phyloP scores from a whole-genome alignment of 2,888 invertebrate genomes.

The Rhagonycha fulva region DNA sequence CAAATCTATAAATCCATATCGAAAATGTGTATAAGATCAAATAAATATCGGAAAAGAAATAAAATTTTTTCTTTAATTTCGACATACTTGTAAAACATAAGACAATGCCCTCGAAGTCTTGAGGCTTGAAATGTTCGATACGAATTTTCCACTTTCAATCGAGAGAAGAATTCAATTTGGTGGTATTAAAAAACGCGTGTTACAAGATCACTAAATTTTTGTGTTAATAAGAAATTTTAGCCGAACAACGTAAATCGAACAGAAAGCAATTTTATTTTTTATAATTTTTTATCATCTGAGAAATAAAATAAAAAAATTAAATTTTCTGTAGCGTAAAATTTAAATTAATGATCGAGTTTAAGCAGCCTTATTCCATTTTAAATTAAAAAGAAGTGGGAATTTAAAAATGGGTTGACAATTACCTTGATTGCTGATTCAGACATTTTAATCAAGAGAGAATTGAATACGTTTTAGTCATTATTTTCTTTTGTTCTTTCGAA shows the following conservation, averaged over 20 bases:
- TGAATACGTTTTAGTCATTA: constrained; percentile 13
- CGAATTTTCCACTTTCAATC: background rate
- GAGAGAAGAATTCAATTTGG: background rate
- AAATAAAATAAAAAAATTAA: background rate
- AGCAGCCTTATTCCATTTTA: background rate
- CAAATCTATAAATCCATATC: background rate
- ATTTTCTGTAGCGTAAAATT: background rate
- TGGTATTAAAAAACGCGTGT: background rate
- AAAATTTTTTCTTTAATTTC: background rate
- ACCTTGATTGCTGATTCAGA: constrained; percentile 23
- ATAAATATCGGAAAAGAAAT: background rate
- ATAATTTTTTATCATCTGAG: background rate
- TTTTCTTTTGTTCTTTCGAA: background rate
- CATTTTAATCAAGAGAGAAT: constrained; percentile 18
- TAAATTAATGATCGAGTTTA: background rate
- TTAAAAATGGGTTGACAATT: constrained; percentile 24
- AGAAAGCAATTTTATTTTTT: background rate
- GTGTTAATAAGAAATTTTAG: background rate
- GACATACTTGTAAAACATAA: background rate
- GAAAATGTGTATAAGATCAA: background rate
- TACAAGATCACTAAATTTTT: background rate
- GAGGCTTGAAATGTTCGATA: background rate
- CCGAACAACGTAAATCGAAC: background rate
- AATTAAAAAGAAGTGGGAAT: constrained; percentile 12
- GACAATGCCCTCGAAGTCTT: background rate